These are phyloP conservation scores for Erythrocercus mccallii DNA, from an alignment of 2,113 vertebrate species.

Conservation along the genomic window DNA sequence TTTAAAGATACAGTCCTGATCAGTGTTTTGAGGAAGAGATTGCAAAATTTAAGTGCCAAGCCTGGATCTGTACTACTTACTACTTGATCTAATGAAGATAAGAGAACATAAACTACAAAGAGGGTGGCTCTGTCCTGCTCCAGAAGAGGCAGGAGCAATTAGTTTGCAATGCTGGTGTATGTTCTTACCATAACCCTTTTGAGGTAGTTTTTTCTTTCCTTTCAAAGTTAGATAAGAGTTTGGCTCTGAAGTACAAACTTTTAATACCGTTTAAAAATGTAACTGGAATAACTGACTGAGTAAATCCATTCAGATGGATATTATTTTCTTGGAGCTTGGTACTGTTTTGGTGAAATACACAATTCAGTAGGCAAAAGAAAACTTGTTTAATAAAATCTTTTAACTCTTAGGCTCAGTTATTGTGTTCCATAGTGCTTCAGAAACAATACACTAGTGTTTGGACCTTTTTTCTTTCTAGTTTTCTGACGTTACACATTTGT, in stretches of 20 bases:
- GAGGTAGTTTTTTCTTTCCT: neutral
- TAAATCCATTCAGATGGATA: neutral
- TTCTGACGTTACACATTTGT: neutral
- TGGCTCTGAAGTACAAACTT: neutral
- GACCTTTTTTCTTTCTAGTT: neutral
- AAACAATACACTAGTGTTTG: neutral
- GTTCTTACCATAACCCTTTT: neutral
- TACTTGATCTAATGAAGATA: neutral
- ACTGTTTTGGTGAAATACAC: neutral
- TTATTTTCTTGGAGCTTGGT: neutral
- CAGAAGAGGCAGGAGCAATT: neutral
- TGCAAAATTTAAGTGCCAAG: neutral
- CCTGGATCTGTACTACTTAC: neutral
- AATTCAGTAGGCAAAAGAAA: slow-evolving; percentile 5
- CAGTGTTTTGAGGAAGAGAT: neutral
- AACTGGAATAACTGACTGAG: neutral
- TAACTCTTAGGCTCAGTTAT: neutral
- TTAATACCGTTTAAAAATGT: neutral
- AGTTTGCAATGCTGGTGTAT: neutral
- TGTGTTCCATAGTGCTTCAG: neutral
- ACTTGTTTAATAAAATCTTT: neutral
- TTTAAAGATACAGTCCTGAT: neutral
- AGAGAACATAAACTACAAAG: neutral
- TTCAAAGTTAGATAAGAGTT: neutral
- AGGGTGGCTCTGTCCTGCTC: neutral